Base-by-base conservation (phyloP, 1,140 invertebrate species). In the Ostrea edulis region DNA sequence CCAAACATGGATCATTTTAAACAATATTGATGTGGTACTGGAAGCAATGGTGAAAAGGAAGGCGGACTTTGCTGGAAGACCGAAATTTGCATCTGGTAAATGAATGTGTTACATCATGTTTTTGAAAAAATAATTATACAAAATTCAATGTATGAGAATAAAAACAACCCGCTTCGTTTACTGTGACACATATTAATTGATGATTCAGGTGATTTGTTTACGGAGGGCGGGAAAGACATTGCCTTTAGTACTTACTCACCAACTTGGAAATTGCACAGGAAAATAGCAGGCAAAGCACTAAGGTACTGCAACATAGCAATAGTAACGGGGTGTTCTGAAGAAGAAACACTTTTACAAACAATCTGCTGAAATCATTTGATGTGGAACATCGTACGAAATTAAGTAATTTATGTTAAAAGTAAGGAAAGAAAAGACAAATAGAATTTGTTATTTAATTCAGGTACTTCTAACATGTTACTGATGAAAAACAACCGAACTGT, bases 251-350 rank as follows among this genome's bases (percentile, higher is more conserved):
- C 68, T 8, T 89, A 85, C 53, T 55, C 55, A 44, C 58, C 89
- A 12, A 84, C 86, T 44, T 90, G 86, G 86, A 87, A 88, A 86
- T 22, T 87, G 12, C 86, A 90, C 53, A 86, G 86, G 44, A 90
- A 86, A 54, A 62, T 90, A 58, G 84, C 89, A 8, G 58, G 58
- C 7, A 87, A 90, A 81, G 89, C 89, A 22, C 35, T 90, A 3
- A 90, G 81, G 89, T 88, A 54, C 55, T 62, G 55, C 7, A n/a
- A 62, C 7, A 20, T 20, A 2, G 20, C 55, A 62, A 20, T 17
- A 17, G 14, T 62, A n/a, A 17, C 55, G 14, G 14, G 0, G 2
- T 62, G n/a, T 62, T 20, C 0, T 20, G 14, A n/a, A 62, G 17
- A 62, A 62, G 14, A n/a, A n/a, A n/a, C n/a, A 62, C 5, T 44